A percentile compares a stretch with the other conserved stretches of the same genome.
phyloP scores from a whole-genome alignment of 92 coral and sea anemone genomes.

The Siderastrea radians region DNA sequence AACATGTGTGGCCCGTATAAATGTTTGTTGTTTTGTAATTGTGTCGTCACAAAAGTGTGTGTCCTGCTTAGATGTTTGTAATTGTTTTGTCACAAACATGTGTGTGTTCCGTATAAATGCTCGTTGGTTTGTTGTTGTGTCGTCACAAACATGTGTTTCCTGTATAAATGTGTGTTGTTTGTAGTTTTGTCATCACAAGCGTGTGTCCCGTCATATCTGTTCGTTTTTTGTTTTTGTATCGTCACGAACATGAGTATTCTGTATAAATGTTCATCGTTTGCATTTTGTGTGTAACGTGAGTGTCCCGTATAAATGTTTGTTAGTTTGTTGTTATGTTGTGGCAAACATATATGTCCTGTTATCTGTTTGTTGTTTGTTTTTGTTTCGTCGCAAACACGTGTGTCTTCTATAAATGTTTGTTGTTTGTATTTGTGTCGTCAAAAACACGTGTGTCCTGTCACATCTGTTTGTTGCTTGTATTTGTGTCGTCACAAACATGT shows the following conservation, averaged over 20 bases:
- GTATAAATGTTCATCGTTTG: not conserved
- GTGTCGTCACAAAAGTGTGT: not conserved
- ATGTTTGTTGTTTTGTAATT: not conserved
- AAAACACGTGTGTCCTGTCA: not conserved
- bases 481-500: not conserved
- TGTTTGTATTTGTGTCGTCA: not conserved
- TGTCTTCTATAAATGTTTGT: not conserved
- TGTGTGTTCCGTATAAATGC: conserved; percentile 1
- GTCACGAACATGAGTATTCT: not conserved
- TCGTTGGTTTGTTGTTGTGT: not conserved
- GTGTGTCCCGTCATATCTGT: not conserved
- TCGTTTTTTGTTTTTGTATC: not conserved
- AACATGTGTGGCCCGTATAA: not conserved
- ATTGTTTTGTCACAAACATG: not conserved
- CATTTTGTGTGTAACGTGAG: too few species aligned
- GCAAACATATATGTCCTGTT: not conserved
- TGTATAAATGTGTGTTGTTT: not conserved
- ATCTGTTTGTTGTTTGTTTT: not conserved
- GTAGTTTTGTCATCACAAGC: not conserved
- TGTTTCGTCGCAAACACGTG: not conserved
- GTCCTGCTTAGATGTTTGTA: not conserved
- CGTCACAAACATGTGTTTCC: not conserved
- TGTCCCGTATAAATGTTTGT: not conserved
- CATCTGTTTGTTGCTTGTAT: not conserved
- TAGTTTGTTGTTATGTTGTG: not conserved